Evolutionary conservation across 2,888 invertebrate genomes (phyloP).

Genomic region (Agrotis clavis): DNA sequence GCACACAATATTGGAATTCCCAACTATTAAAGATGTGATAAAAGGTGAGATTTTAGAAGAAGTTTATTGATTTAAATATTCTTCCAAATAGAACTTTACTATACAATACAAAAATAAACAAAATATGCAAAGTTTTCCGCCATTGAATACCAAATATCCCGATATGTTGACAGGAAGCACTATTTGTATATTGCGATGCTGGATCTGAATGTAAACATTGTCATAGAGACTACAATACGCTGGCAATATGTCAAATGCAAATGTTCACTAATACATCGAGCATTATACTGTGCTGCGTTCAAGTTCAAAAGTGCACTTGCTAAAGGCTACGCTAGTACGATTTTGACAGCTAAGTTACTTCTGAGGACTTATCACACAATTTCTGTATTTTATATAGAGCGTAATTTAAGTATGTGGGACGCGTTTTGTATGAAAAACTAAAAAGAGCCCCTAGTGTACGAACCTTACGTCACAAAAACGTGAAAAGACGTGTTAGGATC

Average conservation of each 20-base stretch:
- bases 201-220: neutral
- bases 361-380: too few relatives aligned
- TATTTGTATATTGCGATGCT: neutral
- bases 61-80: neutral
- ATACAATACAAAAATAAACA: neutral
- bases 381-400: too few relatives aligned
- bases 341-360: neutral
- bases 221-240: conserved; percentile 7
- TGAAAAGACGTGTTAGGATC: too few relatives aligned
- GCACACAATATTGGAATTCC: neutral
- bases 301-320: conserved; percentile 8
- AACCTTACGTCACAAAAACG: too few relatives aligned
- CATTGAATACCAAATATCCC: neutral
- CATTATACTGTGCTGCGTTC: neutral
- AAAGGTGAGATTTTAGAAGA: neutral
- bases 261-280: conserved; percentile 8
- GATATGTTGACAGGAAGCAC: neutral
- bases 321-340: too few relatives aligned
- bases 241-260: conserved; percentile 30
- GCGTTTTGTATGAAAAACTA: too few relatives aligned
- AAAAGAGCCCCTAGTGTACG: too few relatives aligned
- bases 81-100: neutral
- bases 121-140: neutral
- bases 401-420: too few relatives aligned
- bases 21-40: too few relatives aligned